Percentiles rank a stretch among this genome's conserved stretches.
These are phyloP conservation scores for Hafferia zeledoni DNA, from an alignment of 2,797 vertebrate genomes.

Conservation along the genomic window DNA sequence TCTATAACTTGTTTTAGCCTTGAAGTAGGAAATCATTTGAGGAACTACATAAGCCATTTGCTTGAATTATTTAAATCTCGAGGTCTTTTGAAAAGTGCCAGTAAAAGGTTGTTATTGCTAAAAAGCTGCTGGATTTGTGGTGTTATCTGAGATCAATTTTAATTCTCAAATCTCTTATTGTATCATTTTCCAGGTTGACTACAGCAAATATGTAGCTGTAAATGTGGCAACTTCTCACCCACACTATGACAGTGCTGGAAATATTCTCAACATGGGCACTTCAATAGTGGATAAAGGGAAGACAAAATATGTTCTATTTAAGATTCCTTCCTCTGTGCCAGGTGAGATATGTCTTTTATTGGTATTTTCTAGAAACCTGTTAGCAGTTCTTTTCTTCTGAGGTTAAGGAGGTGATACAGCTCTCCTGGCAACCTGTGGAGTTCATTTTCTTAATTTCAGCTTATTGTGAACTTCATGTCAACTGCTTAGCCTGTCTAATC, in stretches of 20 bases:
- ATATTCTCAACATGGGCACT: constrained; percentile 92
- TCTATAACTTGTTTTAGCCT: not conserved
- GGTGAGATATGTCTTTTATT: constrained; percentile 68
- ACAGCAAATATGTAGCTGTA: constrained; percentile 86
- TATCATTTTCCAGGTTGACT: constrained; percentile 82
- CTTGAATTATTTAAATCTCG: not conserved
- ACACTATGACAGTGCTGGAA: constrained; percentile 90
- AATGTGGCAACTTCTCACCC: constrained; percentile 92
- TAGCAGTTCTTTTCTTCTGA: not conserved
- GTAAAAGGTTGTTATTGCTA: not conserved
- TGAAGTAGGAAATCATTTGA: not conserved
- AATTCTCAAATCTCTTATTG: not conserved
- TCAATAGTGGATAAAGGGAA: constrained; percentile 85
- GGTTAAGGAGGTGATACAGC: not conserved
- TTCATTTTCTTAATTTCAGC: not conserved
- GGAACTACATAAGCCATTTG: not conserved
- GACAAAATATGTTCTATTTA: constrained; percentile 91
- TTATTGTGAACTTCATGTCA: not conserved
- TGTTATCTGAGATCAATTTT: not conserved
- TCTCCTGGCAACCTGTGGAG: not conserved
- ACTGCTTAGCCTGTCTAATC: not conserved
- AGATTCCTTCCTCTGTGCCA: constrained; percentile 81
- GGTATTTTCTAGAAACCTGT: not conserved
- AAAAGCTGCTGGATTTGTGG: not conserved
- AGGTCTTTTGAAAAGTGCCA: not conserved